Percentiles rank a stretch among this genome's conserved stretches.
Conservation (phyloP, 2,888 invertebrate genomes). For the Zaprionus obscuricornis region DNA sequence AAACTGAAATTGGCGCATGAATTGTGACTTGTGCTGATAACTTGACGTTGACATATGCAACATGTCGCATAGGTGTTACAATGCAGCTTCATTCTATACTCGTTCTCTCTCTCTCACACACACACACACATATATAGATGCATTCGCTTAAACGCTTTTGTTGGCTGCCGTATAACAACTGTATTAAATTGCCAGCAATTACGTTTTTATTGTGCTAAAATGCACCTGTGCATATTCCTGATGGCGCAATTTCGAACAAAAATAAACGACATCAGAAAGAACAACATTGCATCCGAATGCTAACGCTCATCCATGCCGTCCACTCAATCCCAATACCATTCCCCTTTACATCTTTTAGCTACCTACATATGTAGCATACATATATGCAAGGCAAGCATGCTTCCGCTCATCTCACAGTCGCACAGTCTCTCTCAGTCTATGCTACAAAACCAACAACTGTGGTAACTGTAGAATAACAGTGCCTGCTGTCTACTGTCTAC, state of each 20-base stretch:
- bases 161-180: conserved; percentile 46
- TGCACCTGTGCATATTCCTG: conserved; percentile 80
- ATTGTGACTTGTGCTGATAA: too few relatives aligned
- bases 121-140: neutral
- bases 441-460: conserved; percentile 72
- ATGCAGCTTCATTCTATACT: neutral
- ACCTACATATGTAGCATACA: too few relatives aligned
- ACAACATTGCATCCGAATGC: conserved; percentile 61
- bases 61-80: neutral
- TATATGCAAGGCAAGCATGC: too few relatives aligned
- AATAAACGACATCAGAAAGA: conserved; percentile 78
- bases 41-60: conserved; percentile 39
- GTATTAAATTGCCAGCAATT: conserved; percentile 77
- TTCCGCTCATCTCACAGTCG: neutral
- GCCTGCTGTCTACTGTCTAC: too few relatives aligned
- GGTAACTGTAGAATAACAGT: conserved; percentile 74
- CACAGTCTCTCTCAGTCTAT: conserved; percentile 4
- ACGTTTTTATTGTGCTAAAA: conserved; percentile 79
- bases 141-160: neutral
- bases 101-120: neutral
- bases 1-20: conserved; percentile 28
- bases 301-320: too few relatives aligned
- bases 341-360: too few relatives aligned
- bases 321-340: too few relatives aligned
- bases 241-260: conserved; percentile 80